Evolutionary conservation across 2,113 vertebrate genomes (phyloP), one percentile per base, ranked within the genome.

Genomic region (Maccullochella peelii): DNA sequence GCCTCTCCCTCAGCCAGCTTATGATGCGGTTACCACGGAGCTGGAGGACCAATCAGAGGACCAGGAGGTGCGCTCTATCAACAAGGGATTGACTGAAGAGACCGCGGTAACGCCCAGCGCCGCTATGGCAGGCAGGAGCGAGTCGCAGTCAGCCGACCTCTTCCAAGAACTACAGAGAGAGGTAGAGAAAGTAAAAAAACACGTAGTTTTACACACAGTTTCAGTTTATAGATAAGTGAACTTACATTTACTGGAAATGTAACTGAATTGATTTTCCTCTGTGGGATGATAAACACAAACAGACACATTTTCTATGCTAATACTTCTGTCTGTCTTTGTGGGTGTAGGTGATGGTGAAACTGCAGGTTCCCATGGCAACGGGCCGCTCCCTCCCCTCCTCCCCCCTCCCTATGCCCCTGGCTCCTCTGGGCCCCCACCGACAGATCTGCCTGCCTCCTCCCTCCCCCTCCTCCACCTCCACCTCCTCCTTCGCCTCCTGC

Each of bases 141-240:
- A 96, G 12, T 96, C 96, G 0, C 97, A 99, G 91, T 98, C 98
- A 0, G 96, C 97, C 0, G 96, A 98, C 89, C 96, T 99, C 63
- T 99, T 99, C 8, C 97, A 98, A 80, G 98, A 98, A 4, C 95
- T 99, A 5, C 98, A 99, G 94, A 96, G 97, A 90, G 98, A 99
- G 91, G 94, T 95, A 21, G 49, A 20, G 21, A 30, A 27, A 16
- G 27, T 9, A 5, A 23, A 0, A n/a, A n/a, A n/a, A n/a, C n/a
- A 2, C 4, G 20, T 16, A 23, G 44, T 63, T n/a, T 65, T 6
- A 21, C 5, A 23, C 15, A 4, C 8, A 18, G 36, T 18, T 15
- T 50, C 20, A 5, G 16, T 23, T 54, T 52, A 3, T 7, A 14
- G 52, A 16, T 16, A 4, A 59, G 23, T 27, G 65, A 18, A 40